Evolutionary conservation across 2,113 vertebrate genomes (phyloP).

Genomic region (Orthochromis malagaraziensis): DNA sequence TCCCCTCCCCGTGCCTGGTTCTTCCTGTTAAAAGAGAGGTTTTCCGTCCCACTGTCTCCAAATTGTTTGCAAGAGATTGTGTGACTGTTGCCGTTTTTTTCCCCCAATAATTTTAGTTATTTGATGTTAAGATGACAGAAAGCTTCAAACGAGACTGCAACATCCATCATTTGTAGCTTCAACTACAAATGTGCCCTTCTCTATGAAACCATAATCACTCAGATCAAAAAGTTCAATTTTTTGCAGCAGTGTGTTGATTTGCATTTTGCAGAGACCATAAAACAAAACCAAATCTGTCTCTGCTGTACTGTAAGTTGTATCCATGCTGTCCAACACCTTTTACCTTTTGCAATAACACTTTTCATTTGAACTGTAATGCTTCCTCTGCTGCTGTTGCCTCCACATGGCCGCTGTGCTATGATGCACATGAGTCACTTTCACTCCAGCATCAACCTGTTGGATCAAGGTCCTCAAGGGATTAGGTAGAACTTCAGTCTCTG

Average conservation of each 20-base stretch:
- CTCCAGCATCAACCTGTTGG: not conserved
- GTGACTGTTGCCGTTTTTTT: accelerated
- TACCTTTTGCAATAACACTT: not conserved
- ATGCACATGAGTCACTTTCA: not conserved
- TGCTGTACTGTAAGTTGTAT: not conserved
- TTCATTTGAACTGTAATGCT: not conserved
- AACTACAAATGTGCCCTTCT: not conserved
- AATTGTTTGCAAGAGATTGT: not conserved
- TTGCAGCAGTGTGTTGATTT: not conserved
- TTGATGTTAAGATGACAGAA: not conserved
- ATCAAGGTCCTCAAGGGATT: not conserved
- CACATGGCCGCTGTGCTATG: not conserved
- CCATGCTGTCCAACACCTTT: not conserved
- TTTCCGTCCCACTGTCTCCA: not conserved
- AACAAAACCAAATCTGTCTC: not conserved
- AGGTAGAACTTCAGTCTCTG: not conserved
- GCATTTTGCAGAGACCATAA: not conserved
- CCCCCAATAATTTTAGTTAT: not conserved
- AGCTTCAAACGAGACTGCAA: not conserved
- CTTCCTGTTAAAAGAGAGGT: not conserved
- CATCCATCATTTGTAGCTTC: not conserved
- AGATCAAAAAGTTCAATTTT: not conserved
- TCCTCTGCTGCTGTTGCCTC: not conserved
- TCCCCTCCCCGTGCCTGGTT: not conserved
- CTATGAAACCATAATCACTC: not conserved